phyloP scores from a whole-genome alignment of 1,140 invertebrate species.

The Calliphora vicina region DNA sequence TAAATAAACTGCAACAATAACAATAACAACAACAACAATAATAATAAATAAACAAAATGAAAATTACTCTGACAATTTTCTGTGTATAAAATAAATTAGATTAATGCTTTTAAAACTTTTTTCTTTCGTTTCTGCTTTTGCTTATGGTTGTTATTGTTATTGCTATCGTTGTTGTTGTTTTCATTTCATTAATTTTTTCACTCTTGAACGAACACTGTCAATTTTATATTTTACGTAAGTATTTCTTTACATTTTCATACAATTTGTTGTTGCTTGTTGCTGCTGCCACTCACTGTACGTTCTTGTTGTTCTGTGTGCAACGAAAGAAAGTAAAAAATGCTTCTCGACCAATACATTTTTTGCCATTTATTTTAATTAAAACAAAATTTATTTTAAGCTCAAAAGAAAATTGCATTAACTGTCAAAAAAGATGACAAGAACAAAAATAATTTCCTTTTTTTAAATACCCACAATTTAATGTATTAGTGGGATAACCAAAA shows the following conservation, averaged over 20 bases:
- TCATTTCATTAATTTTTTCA: not conserved
- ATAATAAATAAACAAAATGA: not conserved
- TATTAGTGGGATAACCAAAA: too few relatives aligned
- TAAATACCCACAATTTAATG: too few relatives aligned
- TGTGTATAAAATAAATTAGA: slow-evolving; percentile 26
- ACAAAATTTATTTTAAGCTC: slow-evolving; percentile 26
- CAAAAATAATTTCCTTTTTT: not conserved
- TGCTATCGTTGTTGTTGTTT: slow-evolving; percentile 11
- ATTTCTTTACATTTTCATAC: not conserved
- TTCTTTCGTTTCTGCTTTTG: not conserved
- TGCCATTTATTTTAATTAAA: slow-evolving; percentile 33
- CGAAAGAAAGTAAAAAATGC: not conserved
- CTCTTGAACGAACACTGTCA: not conserved
- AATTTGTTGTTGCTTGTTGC: not conserved
- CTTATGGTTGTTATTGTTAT: not conserved
- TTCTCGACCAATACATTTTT: slow-evolving; percentile 24
- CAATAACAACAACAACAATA: not conserved
- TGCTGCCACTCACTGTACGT: not conserved
- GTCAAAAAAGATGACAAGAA: slow-evolving; percentile 27
- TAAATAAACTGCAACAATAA: not conserved
- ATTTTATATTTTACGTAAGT: slow-evolving; percentile 16
- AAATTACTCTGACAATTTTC: slow-evolving; percentile 32
- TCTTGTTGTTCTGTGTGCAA: not conserved
- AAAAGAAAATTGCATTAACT: slow-evolving; percentile 33
- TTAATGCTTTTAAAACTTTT: slow-evolving; percentile 21